A percentile compares a stretch with the other conserved stretches of the same genome.
phyloP scores from a whole-genome alignment of 2,888 invertebrate genomes.

The Trichogramma dendrolimi region DNA sequence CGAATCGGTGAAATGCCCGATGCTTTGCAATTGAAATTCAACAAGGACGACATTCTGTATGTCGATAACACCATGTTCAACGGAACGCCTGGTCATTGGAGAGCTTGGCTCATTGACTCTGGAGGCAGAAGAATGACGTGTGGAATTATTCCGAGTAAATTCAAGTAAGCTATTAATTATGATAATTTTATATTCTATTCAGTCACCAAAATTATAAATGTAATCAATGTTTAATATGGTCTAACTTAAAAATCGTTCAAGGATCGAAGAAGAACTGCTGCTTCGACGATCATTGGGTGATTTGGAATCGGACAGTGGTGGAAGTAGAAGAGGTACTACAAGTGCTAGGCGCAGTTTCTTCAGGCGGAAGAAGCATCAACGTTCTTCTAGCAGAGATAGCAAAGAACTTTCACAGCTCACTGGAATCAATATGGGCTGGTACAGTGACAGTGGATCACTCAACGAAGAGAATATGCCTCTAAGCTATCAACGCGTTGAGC shows the following conservation, averaged over 20 bases:
- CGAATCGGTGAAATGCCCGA: constrained; percentile 69
- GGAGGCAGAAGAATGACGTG: constrained; percentile 85
- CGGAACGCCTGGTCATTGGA: constrained; percentile 86
- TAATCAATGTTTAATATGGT: neutral
- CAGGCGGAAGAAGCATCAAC: constrained; percentile 83
- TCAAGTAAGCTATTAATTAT: constrained; percentile 66
- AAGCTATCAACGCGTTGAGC: constrained; percentile 86
- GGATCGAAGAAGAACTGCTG: constrained; percentile 83
- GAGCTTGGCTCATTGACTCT: constrained; percentile 89
- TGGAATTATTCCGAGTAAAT: constrained; percentile 95
- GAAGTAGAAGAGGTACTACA: constrained; percentile 76
- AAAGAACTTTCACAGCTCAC: constrained; percentile 92
- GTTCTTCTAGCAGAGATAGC: constrained; percentile 75
- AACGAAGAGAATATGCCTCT: constrained; percentile 75
- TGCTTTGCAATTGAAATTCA: constrained; percentile 78
- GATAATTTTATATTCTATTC: neutral
- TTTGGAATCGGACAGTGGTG: constrained; percentile 62
- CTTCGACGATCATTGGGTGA: constrained; percentile 78
- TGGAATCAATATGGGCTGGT: constrained; percentile 85
- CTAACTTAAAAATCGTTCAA: constrained; percentile 45
- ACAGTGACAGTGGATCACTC: constrained; percentile 80
- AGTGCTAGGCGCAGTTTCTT: constrained; percentile 88
- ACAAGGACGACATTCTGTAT: constrained; percentile 87
- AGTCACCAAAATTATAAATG: neutral
- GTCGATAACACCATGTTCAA: constrained; percentile 96